phyloP scores from a whole-genome alignment of 2,888 invertebrate species.

The Rotaria magnacalcarata region DNA sequence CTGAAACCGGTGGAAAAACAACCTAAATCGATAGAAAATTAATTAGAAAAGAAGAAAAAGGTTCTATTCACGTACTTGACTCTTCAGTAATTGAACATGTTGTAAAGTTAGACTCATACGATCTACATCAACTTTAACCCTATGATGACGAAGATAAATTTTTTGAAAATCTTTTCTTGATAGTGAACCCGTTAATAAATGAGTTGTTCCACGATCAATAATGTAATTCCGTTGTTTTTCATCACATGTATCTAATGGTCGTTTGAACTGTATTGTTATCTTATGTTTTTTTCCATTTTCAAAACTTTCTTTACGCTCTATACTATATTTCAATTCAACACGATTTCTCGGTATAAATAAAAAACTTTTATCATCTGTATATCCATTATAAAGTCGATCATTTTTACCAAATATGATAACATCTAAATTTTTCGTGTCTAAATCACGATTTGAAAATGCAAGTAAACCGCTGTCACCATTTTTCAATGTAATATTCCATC shows the following conservation, averaged over 20 bases:
- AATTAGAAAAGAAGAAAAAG: no score
- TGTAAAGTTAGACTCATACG: conserved; percentile 1
- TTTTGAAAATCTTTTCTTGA: background rate
- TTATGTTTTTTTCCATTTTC: background rate
- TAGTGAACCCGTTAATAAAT: conserved; percentile 12
- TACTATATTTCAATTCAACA: background rate
- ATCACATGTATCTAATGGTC: conserved; percentile 45
- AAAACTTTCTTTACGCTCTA: no score
- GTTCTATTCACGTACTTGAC: background rate
- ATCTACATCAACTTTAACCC: background rate
- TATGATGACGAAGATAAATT: no score
- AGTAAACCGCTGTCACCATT: background rate
- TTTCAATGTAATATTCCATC: background rate
- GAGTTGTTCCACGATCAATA: conserved; percentile 38
- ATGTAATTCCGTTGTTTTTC: conserved; percentile 29
- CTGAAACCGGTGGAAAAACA: background rate
- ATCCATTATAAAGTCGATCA: background rate
- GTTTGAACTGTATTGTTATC: conserved; percentile 10
- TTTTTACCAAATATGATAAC: background rate
- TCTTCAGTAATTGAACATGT: conserved; percentile 28
- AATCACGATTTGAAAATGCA: conserved; percentile 13
- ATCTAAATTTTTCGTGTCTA: background rate
- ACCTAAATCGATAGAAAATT: background rate
- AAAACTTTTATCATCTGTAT: background rate
- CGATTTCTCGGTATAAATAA: background rate